phyloP scores from a whole-genome alignment of 2,888 invertebrate species.

The Chrysolina haemoptera region DNA sequence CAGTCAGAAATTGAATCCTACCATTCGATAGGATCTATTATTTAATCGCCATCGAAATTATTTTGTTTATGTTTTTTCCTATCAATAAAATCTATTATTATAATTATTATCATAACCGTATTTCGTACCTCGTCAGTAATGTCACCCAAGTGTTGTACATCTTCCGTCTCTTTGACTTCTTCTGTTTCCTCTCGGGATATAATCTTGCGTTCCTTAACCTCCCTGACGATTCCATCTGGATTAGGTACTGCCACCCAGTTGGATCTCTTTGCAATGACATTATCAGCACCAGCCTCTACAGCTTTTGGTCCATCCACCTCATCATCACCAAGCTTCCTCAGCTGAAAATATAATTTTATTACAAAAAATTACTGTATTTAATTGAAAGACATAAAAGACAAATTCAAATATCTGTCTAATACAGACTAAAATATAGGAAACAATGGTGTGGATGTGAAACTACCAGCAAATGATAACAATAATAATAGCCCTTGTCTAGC shows the following conservation, averaged over 20 bases:
- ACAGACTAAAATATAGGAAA: no score
- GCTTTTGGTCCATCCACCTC: conserved; percentile 58
- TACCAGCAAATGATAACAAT: no score
- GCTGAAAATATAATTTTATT: conserved; percentile 55
- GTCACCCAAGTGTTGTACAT: conserved; percentile 86
- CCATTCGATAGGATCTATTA: no score
- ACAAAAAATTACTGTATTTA: conserved; percentile 22
- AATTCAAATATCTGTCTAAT: no score
- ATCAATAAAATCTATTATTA: no score
- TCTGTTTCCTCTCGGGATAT: conserved; percentile 88
- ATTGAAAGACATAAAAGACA: background rate
- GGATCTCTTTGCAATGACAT: conserved; percentile 59
- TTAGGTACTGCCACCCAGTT: conserved; percentile 76
- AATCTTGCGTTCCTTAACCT: conserved; percentile 85
- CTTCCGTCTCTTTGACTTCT: conserved; percentile 87
- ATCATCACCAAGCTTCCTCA: conserved; percentile 67
- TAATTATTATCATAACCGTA: no score
- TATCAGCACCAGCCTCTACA: conserved; percentile 55
- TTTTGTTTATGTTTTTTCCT: no score
- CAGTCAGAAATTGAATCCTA: no score
- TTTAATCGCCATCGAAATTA: no score
- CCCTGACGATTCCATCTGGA: conserved; percentile 84
- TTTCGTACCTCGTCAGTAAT: conserved; percentile 87
- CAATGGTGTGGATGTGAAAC: no score
- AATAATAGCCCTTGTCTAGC: no score